These are phyloP conservation scores for Anas platyrhynchos DNA, from an alignment of 2,113 vertebrate species.

Conservation along the genomic window DNA sequence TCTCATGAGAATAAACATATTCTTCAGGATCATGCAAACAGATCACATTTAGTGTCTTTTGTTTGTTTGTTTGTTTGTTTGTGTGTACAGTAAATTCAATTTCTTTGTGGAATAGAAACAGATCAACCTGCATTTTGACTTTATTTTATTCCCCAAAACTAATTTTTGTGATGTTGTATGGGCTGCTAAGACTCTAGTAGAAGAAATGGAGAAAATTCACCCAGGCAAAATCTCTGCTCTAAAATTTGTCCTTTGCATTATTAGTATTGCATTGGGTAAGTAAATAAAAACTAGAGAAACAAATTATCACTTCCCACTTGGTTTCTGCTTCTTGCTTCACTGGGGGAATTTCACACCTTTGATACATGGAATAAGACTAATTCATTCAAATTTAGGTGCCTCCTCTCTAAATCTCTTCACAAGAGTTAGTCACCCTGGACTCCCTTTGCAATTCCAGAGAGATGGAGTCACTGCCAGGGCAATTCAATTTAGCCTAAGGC, in stretches of 20 bases:
- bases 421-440: not conserved
- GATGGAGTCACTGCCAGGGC: not conserved
- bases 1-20: not conserved
- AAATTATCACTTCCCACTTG: not conserved
- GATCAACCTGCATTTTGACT: not conserved
- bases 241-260: not conserved
- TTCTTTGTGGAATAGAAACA: not conserved
- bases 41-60: not conserved
- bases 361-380: not conserved
- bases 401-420: not conserved
- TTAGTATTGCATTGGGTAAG: not conserved
- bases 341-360: not conserved
- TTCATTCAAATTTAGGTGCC: not conserved
- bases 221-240: not conserved
- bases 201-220: not conserved
- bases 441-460: not conserved
- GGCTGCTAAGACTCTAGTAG: not conserved
- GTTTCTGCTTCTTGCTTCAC: not conserved
- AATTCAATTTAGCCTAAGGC: not conserved
- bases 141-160: not conserved
- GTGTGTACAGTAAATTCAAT: not conserved
- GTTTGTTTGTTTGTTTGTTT: not conserved
- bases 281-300: not conserved
- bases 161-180: not conserved
- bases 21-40: not conserved